phyloP scores from a whole-genome alignment of 2,113 vertebrate genomes.

The Pterocles orientalis region DNA sequence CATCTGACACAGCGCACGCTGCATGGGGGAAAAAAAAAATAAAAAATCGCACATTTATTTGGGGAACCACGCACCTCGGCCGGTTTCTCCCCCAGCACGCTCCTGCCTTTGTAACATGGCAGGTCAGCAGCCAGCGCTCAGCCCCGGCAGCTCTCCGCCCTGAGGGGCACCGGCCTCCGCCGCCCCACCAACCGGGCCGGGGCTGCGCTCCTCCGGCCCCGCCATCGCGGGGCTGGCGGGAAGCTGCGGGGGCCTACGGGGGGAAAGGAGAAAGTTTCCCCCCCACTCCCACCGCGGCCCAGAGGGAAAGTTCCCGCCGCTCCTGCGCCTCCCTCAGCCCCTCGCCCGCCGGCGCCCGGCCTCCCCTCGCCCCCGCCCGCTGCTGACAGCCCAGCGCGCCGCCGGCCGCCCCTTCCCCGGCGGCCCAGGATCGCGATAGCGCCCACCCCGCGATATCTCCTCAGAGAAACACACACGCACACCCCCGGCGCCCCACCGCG shows the following conservation, averaged over 20 bases:
- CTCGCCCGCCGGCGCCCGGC: not conserved
- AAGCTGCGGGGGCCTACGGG: not conserved
- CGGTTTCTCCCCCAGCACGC: not conserved
- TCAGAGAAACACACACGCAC: not conserved
- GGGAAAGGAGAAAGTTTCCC: not conserved
- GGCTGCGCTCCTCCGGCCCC: not conserved
- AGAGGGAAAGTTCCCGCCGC: slow-evolving; percentile 1
- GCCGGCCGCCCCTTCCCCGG: not conserved
- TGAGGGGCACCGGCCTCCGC: not conserved
- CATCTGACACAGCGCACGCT: not conserved
- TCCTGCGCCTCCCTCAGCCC: not conserved
- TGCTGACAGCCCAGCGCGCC: not conserved
- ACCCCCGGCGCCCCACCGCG: not conserved
- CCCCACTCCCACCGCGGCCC: not conserved
- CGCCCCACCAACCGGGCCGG: not conserved
- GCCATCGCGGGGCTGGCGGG: not conserved
- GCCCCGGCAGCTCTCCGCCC: not conserved
- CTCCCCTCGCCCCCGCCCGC: not conserved
- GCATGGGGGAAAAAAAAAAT: not conserved
- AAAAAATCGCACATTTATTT: not conserved
- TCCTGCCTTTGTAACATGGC: not conserved
- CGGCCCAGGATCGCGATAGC: not conserved
- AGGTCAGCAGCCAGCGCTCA: not conserved
- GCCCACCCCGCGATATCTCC: not conserved
- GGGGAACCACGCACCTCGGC: not conserved